These are phyloP conservation scores for Casuarius casuarius DNA, from an alignment of 2,113 vertebrate genomes.

Conservation along the genomic window DNA sequence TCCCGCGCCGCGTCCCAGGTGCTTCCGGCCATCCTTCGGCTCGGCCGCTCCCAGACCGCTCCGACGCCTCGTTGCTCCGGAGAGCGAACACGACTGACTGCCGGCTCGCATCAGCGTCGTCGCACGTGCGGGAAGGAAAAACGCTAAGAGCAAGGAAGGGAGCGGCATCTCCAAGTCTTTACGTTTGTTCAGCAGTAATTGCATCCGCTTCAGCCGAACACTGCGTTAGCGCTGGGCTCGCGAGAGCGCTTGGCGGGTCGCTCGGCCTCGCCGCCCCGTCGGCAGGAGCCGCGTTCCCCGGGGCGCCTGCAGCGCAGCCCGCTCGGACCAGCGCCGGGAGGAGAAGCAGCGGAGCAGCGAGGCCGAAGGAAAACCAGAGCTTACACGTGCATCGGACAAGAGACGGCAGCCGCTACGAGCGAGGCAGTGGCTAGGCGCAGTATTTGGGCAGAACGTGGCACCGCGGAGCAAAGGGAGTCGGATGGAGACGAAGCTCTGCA, in stretches of 20 bases:
- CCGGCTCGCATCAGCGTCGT: constrained; percentile 40
- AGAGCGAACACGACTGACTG: constrained; percentile 60
- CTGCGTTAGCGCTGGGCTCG: rapidly evolving
- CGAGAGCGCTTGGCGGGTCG: rapidly evolving
- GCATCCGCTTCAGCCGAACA: too few relatives aligned
- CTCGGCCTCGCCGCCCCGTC: not conserved
- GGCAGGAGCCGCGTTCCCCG: rapidly evolving
- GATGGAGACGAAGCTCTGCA: rapidly evolving
- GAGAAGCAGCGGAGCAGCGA: not conserved
- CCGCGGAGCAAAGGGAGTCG: rapidly evolving
- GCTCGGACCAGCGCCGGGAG: too few relatives aligned
- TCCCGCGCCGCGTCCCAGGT: rapidly evolving
- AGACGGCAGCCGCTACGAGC: not conserved
- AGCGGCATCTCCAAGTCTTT: not conserved
- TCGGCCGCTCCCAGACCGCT: constrained; percentile 15
- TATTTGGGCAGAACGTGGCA: not conserved
- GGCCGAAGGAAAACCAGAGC: not conserved
- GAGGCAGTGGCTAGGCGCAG: not conserved
- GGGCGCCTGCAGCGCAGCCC: too few relatives aligned
- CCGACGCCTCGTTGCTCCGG: constrained; percentile 6
- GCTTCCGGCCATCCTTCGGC: not conserved
- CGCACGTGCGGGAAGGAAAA: not conserved
- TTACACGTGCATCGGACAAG: not conserved
- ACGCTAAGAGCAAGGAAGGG: not conserved
- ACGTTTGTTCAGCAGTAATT: not conserved